A percentile compares a stretch with the other conserved stretches of the same genome.
Conservation (phyloP, 2,113 vertebrate genomes). For the Spizaetus ornatus region DNA sequence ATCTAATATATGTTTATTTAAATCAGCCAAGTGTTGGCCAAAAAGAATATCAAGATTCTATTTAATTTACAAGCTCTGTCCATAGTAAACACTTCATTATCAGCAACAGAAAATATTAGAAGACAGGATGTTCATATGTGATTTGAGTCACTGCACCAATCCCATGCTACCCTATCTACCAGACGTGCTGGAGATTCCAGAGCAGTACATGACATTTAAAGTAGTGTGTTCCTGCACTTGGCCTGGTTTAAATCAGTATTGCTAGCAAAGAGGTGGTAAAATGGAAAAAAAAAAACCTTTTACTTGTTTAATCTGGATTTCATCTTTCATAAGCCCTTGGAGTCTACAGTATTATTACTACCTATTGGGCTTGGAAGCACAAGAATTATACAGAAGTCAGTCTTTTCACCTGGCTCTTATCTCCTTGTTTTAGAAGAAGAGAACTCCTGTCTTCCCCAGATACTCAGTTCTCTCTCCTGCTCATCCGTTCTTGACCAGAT, state of each 20-base stretch:
- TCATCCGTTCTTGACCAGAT: neutral
- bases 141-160: neutral
- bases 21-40: neutral
- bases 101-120: neutral
- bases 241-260: neutral
- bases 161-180: neutral
- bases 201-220: neutral
- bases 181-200: neutral
- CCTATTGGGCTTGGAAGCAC: neutral
- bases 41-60: neutral
- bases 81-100: conserved; percentile 1
- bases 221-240: neutral
- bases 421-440: neutral
- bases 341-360: neutral
- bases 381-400: neutral
- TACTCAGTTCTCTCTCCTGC: neutral
- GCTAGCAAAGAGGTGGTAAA: neutral
- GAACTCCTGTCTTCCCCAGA: neutral
- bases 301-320: neutral
- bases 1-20: neutral
- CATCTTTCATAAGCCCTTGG: neutral
- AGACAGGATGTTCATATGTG: neutral
- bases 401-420: neutral
- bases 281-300: neutral
- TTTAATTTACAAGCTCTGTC: neutral